phyloP scores from a whole-genome alignment of 2,113 vertebrate genomes.

The Gracilinanus agilis region DNA sequence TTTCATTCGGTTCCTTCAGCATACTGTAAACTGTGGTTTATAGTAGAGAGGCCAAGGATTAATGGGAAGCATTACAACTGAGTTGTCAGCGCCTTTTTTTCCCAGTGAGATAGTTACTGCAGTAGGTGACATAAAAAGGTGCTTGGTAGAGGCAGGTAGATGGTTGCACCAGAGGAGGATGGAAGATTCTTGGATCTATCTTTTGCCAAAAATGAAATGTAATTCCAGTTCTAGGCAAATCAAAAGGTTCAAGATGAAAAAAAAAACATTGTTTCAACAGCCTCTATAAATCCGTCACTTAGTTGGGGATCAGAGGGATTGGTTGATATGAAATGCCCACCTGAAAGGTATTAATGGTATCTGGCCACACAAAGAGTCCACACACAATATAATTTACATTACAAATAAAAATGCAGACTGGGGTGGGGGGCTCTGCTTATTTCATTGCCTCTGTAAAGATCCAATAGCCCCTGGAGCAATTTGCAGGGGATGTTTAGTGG shows the following conservation, averaged over 20 bases:
- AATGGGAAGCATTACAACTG: neutral
- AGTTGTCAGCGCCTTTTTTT: neutral
- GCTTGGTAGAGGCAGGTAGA: neutral
- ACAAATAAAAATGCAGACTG: constrained; percentile 43
- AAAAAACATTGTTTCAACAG: neutral
- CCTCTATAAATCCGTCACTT: neutral
- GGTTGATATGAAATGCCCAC: neutral
- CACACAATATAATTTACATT: neutral
- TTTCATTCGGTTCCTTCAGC: neutral
- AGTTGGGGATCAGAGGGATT: neutral
- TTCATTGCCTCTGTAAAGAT: neutral
- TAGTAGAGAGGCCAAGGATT: neutral
- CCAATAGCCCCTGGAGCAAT: constrained; percentile 1
- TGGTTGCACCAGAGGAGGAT: neutral
- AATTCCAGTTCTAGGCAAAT: neutral
- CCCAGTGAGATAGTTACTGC: constrained; percentile 9
- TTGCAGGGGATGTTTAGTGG: neutral
- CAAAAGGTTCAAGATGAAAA: neutral
- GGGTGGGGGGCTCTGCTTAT: neutral
- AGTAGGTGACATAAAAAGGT: neutral
- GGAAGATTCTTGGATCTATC: neutral
- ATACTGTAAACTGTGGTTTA: neutral
- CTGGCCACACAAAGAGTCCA: neutral
- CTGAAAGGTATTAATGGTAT: neutral
- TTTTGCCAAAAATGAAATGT: neutral